Evolutionary conservation across 2,888 invertebrate genomes (phyloP), one percentile per base, ranked within the genome.

Genomic region (Lepidonotus clava): DNA sequence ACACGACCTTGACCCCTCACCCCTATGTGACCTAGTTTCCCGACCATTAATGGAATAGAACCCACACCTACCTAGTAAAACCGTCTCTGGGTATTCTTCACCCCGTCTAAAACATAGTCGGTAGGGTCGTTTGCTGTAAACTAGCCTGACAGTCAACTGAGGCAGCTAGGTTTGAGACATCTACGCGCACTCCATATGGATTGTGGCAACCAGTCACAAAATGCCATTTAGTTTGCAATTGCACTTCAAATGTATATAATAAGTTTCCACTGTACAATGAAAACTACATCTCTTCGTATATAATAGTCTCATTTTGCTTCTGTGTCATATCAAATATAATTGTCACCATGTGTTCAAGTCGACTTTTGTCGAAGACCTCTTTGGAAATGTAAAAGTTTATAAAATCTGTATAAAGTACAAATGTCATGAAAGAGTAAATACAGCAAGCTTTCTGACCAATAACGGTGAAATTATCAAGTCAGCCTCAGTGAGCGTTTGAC

Each of bases 361-460:
- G 28, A 24, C 80, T 41, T 38, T 28, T 46, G 80, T 28, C 80
- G 51, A 80, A 80, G 80, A 80, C 80, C 80, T 28, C 80, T 80
- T 80, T 80, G 80, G 80, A 80, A 80, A 80, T 80, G 80, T 80
- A 80, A 80, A 80, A 80, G 46, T 51, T 80, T 80, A 51, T 80
- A 80, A 80, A 80, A 80, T 21, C 80, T 80, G 80, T 80, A 80
- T 80, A 80, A 41, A 80, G 71, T 71, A 71, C 71, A 80, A 80
- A 80, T 80, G 51, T 80, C 80, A 80, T 80, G 80, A 80, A 80
- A 80, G 80, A 46, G 80, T 80, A 41, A 80, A 80, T 80, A 80
- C 80, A 80, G 41, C 80, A 76, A 66, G 18, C 66, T 66, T 66
- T 61, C 61, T 61, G 61, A 34, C 71, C 71, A 38, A 71, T n/a